These are phyloP conservation scores for Bruchidius siliquastri DNA, from an alignment of 2,888 invertebrate genomes.

Conservation along the genomic window DNA sequence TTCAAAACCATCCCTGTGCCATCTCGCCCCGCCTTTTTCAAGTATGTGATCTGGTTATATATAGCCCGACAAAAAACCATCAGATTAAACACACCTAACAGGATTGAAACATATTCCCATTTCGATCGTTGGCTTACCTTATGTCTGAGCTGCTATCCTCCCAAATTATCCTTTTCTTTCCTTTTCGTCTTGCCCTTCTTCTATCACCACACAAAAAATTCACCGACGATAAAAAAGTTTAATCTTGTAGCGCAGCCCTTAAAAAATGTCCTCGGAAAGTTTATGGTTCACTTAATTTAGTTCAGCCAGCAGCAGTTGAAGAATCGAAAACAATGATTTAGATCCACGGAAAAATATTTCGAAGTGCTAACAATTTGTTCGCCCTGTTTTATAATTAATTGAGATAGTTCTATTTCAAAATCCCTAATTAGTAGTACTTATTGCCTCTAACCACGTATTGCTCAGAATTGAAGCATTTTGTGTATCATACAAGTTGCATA, in stretches of 20 bases:
- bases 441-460: no score
- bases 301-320: not conserved
- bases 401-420: no score
- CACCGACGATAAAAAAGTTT: not conserved
- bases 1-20: not conserved
- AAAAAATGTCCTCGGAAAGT: not conserved
- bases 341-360: no score
- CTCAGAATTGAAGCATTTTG: no score
- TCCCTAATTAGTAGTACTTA: no score
- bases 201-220: not conserved
- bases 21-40: not conserved
- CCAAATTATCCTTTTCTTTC: not conserved
- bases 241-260: not conserved
- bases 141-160: not conserved
- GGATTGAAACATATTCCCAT: not conserved
- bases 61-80: not conserved
- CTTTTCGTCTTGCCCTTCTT: not conserved
- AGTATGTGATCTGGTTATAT: not conserved
- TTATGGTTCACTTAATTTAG: not conserved
- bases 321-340: no score
- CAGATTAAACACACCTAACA: not conserved
- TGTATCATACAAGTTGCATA: no score
- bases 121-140: not conserved
- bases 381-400: no score
- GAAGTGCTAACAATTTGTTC: no score